Percentiles rank a stretch among this genome's conserved stretches.
phyloP scores from a whole-genome alignment of 2,113 vertebrate genomes.

The Caranx ignobilis region DNA sequence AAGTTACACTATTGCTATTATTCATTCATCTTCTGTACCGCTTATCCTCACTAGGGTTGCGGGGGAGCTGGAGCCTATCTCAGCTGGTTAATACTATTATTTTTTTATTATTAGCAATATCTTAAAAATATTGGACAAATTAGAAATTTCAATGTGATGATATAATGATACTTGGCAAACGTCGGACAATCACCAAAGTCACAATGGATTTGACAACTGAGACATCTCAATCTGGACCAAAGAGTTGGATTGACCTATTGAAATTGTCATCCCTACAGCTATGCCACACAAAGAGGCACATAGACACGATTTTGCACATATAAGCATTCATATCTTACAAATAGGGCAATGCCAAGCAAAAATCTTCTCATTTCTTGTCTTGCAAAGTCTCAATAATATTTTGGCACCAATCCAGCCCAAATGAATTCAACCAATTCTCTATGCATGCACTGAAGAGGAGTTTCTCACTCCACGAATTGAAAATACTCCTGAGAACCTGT shows the following conservation, averaged over 20 bases:
- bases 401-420: conserved; percentile 21
- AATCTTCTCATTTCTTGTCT: conserved; percentile 29
- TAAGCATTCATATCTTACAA: conserved; percentile 12
- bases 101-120: background rate
- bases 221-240: background rate
- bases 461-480: conserved; percentile 24
- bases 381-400: conserved; percentile 27
- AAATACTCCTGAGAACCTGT: conserved; percentile 51
- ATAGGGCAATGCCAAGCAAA: conserved; percentile 23
- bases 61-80: too few species aligned
- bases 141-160: background rate
- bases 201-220: background rate
- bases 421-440: conserved; percentile 20
- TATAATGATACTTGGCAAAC: background rate
- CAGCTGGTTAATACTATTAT: too few species aligned
- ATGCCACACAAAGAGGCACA: background rate
- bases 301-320: background rate
- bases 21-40: too few species aligned
- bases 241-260: background rate
- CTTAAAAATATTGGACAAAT: background rate
- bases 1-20: background rate
- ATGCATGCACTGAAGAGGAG: background rate
- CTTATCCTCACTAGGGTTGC: too few species aligned
- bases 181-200: background rate
- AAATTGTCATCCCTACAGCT: background rate